Base-by-base conservation (phyloP, 2,888 invertebrate species). In the Hanleya hanleyi region DNA sequence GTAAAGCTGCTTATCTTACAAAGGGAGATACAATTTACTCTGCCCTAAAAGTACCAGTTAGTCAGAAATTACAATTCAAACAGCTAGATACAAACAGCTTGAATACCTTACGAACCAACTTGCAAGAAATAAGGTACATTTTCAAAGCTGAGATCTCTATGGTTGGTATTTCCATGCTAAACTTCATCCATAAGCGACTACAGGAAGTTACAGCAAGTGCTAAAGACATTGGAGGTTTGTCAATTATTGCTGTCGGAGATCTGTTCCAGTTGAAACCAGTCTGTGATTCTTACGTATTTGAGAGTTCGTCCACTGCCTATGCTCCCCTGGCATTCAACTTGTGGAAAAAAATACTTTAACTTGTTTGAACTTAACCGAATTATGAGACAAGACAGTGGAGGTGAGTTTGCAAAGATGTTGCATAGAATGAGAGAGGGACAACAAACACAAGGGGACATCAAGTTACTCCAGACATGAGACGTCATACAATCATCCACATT, bases 341-440 rank as follows among this genome's bases (percentile, higher is more conserved):
- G 49, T 81, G 80, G 78, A 66, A 41, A 65, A 74, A 74, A 76
- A 12, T 47, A 74, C 4, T 76, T 81, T 41, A 15, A 61, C 15
- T 67, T 80, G 61, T 79, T 71, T 74, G 77, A 78, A 68, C 49
- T 81, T 18, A 80, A 67, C 36, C 67, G 71, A 65, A 77, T 81
- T 12, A 79, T 79, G 79, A 57, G 81, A 38, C 81, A 81, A 62
- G 26, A 66, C 22, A 22, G 37, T 66, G 37, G 32, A 6, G 33
- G 7, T 38, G 26, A 50, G 33, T 41, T 26, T 68, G 67, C 67
- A 7, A 36, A 57, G 32, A n/a, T 68, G 36, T 29, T 68, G 5
- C 49, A 68, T 32, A 26, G 68, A 15, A 5, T 68, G 9, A 4
- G 68, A 26, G 51, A 50, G 15, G 50, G 29, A 38, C 49, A 68